These are phyloP conservation scores for Lithobius niger DNA, from an alignment of 1,140 invertebrate genomes.

Conservation along the genomic window DNA sequence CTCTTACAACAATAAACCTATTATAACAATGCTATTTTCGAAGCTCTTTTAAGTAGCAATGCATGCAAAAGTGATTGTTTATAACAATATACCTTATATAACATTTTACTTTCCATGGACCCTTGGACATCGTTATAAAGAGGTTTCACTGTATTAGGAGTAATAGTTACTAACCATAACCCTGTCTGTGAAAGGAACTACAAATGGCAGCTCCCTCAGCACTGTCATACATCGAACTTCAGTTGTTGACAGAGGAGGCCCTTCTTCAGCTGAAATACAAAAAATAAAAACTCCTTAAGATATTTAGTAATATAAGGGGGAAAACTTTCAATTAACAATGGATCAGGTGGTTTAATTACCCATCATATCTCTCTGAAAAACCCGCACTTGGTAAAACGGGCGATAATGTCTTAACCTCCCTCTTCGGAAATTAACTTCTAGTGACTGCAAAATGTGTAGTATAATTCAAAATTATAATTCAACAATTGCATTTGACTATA, in stretches of 20 bases:
- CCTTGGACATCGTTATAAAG: too few species aligned
- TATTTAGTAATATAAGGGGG: too few species aligned
- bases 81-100: too few species aligned
- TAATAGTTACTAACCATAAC: constrained; percentile 50
- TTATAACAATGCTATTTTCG: too few species aligned
- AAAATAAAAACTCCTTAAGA: not conserved
- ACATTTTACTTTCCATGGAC: too few species aligned
- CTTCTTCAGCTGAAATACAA: constrained; percentile 41
- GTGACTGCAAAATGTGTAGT: constrained; percentile 1
- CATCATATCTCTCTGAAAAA: constrained; percentile 41
- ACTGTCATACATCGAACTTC: constrained; percentile 78
- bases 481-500: too few species aligned
- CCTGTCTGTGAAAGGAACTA: constrained; percentile 76
- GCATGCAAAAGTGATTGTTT: too few species aligned
- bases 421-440: constrained; percentile 26
- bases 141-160: too few species aligned
- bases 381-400: constrained; percentile 37
- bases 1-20: too few species aligned
- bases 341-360: constrained; percentile 24
- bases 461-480: too few species aligned
- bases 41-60: too few species aligned
- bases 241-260: constrained; percentile 70
- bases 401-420: constrained; percentile 40
- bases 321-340: too few species aligned
- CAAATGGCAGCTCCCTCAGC: constrained; percentile 82